Evolutionary conservation across 2,888 invertebrate species (phyloP).

Genomic region (Cataglyphis cursor): DNA sequence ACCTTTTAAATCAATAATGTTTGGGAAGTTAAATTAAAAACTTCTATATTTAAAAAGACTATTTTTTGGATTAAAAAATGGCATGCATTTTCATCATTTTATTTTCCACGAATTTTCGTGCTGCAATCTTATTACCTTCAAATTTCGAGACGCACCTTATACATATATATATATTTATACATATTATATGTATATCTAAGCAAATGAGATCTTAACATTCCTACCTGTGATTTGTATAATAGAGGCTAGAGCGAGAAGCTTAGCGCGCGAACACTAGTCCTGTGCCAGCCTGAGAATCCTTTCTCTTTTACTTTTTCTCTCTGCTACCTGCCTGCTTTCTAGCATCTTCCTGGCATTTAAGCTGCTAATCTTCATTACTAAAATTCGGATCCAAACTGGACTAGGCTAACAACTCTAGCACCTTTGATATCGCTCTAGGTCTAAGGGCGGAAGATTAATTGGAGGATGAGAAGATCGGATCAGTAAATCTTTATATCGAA

Average conservation of each 20-base stretch:
- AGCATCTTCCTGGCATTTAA: slow-evolving; percentile 75
- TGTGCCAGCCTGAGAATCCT: slow-evolving; percentile 79
- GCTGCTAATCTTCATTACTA: slow-evolving; percentile 76
- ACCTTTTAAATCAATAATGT: neutral
- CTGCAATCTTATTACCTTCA: neutral
- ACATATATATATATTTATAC: neutral
- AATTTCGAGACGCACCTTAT: neutral
- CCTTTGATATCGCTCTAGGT: slow-evolving; percentile 22
- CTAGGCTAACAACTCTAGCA: slow-evolving; percentile 53
- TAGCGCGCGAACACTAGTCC: slow-evolving; percentile 78
- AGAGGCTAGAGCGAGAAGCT: slow-evolving; percentile 79
- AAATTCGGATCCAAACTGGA: slow-evolving; percentile 42
- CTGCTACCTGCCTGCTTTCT: slow-evolving; percentile 84
- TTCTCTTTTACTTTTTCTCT: slow-evolving; percentile 81
- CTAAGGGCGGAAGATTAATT: neutral
- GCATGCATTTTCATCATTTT: neutral
- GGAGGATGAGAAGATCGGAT: neutral
- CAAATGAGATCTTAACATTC: slow-evolving; percentile 80
- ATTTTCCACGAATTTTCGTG: neutral
- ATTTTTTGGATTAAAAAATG: neutral
- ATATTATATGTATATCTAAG: slow-evolving; percentile 71
- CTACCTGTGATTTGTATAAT: slow-evolving; percentile 82
- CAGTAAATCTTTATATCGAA: neutral
- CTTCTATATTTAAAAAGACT: neutral
- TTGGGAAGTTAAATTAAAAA: neutral